A percentile compares a stretch with the other conserved stretches of the same genome.
These are phyloP conservation scores for Natrix natrix DNA, from an alignment of 2,797 vertebrate genomes.

Conservation along the genomic window DNA sequence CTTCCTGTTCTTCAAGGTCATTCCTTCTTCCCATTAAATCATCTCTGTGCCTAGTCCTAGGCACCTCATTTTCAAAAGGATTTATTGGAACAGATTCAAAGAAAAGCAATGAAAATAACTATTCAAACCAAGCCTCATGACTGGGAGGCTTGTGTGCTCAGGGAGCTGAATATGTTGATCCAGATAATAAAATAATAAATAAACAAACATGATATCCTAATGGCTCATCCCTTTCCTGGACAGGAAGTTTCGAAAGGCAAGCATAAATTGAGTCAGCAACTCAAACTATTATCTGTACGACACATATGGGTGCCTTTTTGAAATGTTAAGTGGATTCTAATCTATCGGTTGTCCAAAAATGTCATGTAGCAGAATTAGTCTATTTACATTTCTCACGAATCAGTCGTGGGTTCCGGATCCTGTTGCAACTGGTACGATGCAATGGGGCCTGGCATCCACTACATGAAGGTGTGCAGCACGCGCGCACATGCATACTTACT, in stretches of 20 bases:
- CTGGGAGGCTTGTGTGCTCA: background rate
- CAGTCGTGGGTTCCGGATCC: too few species aligned
- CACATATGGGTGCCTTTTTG: slow-evolving; percentile 29
- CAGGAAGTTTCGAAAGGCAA: background rate
- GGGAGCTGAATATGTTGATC: background rate
- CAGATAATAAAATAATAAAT: background rate
- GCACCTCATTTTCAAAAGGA: background rate
- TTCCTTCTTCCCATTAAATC: background rate
- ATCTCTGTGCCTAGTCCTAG: background rate
- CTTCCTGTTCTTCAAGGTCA: background rate
- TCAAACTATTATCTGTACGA: background rate
- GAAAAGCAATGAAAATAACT: background rate
- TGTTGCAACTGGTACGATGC: too few species aligned
- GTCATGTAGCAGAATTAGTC: slow-evolving; percentile 31
- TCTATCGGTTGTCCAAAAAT: slow-evolving; percentile 4
- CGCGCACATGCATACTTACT: too few species aligned
- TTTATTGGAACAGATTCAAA: background rate
- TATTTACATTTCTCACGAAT: slow-evolving; percentile 17
- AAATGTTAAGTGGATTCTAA: slow-evolving; percentile 41
- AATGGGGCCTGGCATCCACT: too few species aligned
- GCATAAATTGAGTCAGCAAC: background rate
- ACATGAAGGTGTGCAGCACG: too few species aligned
- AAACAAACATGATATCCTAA: background rate
- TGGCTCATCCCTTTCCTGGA: background rate
- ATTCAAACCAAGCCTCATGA: background rate